phyloP scores from a whole-genome alignment of 2,888 invertebrate species.

The Megamerina dolium region DNA sequence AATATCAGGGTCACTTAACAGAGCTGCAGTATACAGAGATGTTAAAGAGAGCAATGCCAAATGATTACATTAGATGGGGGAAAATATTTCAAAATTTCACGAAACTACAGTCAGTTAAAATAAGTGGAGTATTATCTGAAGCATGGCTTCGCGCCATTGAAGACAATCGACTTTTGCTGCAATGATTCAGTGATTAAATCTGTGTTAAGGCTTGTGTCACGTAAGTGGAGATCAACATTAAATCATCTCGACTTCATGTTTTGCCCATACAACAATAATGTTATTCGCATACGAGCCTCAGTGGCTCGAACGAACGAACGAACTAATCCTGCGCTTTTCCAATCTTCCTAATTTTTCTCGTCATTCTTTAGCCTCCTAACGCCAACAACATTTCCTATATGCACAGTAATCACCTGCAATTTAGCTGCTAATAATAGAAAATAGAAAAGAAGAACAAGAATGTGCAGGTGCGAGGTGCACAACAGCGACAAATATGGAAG shows the following conservation, averaged over 20 bases:
- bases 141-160: slow-evolving; percentile 23
- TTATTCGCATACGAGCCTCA: slow-evolving; percentile 27
- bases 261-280: slow-evolving; percentile 29
- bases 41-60: no score
- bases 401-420: slow-evolving; percentile 32
- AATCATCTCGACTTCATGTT: slow-evolving; percentile 33
- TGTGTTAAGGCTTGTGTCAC: slow-evolving; percentile 21
- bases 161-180: no score
- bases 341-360: slow-evolving; percentile 25
- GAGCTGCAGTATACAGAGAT: no score
- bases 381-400: slow-evolving; percentile 29
- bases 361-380: slow-evolving; percentile 28
- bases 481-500: no score
- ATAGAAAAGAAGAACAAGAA: no score
- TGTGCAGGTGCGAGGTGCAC: no score
- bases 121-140: slow-evolving; percentile 28
- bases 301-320: slow-evolving; percentile 31
- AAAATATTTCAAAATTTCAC: slow-evolving; percentile 27
- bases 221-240: slow-evolving; percentile 29
- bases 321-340: slow-evolving; percentile 23
- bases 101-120: slow-evolving; percentile 24
- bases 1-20: no score
- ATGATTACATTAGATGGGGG: no score
- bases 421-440: slow-evolving; percentile 28
- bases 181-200: no score